Base-by-base conservation (phyloP, 2,888 invertebrate genomes). In the Phengaris arion region DNA sequence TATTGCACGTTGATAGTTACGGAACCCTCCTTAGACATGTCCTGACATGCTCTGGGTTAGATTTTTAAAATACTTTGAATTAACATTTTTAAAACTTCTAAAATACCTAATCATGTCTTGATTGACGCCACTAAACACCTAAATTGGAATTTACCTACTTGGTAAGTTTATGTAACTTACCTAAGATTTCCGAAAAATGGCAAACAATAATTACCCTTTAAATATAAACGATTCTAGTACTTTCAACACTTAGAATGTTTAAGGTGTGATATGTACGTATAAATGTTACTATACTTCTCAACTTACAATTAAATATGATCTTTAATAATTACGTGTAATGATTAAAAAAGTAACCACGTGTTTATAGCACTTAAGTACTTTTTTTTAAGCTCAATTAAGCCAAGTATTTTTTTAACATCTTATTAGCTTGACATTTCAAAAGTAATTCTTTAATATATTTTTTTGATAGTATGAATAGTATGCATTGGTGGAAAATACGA, bases 401-500 rank as follows among this genome's bases (percentile, higher is more conserved):
- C 6, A n/a, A 52, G 15, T 15, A 51, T 64, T n/a, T n/a, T n/a
- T n/a, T n/a, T n/a, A n/a, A 64, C 64, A 22, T n/a, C n/a, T n/a
- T n/a, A n/a, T 52, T 52, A 22, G 52, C 35, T 52, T 54, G 52
- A 54, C 35, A 54, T 52, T 52, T 54, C 1, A 52, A 35, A 54
- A 13, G 22, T 35, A 35, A 74, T 54, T 55, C 52, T 45, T 68
- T 68, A 15, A 74, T 54, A 76, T 73, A 76, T 73, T 73, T 76
- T 74, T 75, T 77, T 75, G 76, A 74, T 78, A 68, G 76, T 80
- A 81, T 79, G 81, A 80, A 85, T 83, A 84, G 83, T 85, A 81
- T 85, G 85, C 89, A 89, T 87, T 86, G 83, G 81, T 81, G 79
- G 82, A 86, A 87, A 87, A 87, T 89, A 89, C 85, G 83, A 81